These are phyloP conservation scores for Diadema setosum DNA, from an alignment of 35 echinoderm and acorn worm species.

Conservation along the genomic window DNA sequence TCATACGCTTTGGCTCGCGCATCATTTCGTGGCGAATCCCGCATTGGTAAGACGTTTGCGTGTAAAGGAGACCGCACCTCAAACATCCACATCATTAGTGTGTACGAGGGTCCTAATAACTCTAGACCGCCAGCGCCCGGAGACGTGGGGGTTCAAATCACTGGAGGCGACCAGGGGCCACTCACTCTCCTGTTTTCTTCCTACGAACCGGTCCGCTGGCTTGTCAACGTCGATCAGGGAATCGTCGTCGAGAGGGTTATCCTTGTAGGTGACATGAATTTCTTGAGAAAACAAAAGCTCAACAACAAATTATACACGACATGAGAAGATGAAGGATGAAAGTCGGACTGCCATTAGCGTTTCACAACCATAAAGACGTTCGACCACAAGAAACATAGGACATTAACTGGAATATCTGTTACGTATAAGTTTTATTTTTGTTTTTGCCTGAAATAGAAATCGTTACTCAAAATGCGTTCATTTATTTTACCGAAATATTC, in stretches of 20 bases:
- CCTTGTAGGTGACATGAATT: too few relatives aligned
- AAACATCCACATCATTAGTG: slow-evolving; percentile 39
- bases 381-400: too few relatives aligned
- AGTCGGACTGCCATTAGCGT: too few relatives aligned
- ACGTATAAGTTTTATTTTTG: too few relatives aligned
- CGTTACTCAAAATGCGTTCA: too few relatives aligned
- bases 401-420: too few relatives aligned
- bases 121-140: slow-evolving; percentile 53
- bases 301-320: too few relatives aligned
- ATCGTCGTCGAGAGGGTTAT: slow-evolving; percentile 42
- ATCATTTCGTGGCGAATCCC: neutral
- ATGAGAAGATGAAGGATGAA: too few relatives aligned
- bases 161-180: neutral
- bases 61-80: neutral
- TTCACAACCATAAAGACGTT: too few relatives aligned
- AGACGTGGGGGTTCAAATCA: slow-evolving; percentile 25
- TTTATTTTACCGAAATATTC: too few relatives aligned
- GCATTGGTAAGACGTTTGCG: slow-evolving; percentile 37
- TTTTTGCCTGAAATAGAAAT: too few relatives aligned
- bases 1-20: neutral
- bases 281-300: too few relatives aligned
- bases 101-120: slow-evolving; percentile 70
- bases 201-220: slow-evolving; percentile 80
- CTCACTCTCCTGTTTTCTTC: slow-evolving; percentile 46
- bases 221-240: neutral